Percentiles rank a stretch among this genome's conserved stretches.
Conservation (phyloP, 2,113 vertebrate genomes). For the Chlamydotis undulata region DNA sequence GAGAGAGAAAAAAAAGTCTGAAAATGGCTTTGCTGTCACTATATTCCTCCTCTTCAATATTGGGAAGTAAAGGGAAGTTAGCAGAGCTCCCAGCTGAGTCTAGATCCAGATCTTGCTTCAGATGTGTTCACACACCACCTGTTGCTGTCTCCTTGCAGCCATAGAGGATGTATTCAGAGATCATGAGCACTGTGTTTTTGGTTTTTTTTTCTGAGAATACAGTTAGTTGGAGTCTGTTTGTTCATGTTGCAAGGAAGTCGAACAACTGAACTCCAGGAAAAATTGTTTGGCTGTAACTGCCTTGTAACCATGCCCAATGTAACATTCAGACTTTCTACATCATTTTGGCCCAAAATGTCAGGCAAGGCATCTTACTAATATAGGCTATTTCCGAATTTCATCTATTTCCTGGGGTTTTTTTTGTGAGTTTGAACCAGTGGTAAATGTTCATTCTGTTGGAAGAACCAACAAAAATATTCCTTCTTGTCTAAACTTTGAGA, state of each 20-base stretch:
- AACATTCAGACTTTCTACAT: not conserved
- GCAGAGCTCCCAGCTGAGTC: not conserved
- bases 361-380: not conserved
- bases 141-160: not conserved
- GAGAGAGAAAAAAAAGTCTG: not conserved
- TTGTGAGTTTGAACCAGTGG: not conserved
- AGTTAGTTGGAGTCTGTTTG: not conserved
- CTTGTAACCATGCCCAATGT: accelerated
- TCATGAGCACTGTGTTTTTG: accelerated
- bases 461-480: not conserved
- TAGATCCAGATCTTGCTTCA: not conserved
- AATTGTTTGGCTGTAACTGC: not conserved
- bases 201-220: not conserved
- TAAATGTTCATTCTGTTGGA: not conserved
- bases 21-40: not conserved
- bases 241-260: not conserved
- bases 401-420: not conserved
- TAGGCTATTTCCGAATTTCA: not conserved
- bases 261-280: not conserved
- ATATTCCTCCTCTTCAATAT: not conserved
- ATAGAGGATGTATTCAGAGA: not conserved
- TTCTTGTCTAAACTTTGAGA: not conserved
- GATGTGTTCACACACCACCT: not conserved
- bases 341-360: not conserved
- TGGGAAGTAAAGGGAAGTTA: not conserved